Evolutionary conservation across 2,113 vertebrate species (phyloP).

Genomic region (Rynchops niger): DNA sequence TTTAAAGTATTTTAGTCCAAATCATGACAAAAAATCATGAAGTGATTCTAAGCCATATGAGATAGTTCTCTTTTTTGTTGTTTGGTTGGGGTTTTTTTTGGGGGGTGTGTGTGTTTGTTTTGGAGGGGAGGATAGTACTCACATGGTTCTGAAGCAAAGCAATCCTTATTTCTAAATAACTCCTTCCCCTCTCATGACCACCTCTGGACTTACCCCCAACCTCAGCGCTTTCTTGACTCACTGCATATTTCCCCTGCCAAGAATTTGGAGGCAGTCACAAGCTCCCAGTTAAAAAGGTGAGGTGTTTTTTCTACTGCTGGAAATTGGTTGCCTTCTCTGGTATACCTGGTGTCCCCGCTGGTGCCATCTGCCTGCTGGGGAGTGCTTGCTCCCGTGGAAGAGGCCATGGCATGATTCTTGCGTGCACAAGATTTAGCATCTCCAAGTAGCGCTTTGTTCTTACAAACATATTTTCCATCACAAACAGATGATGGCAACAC

Average conservation of each 20-base stretch:
- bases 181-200: not conserved
- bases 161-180: not conserved
- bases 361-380: not conserved
- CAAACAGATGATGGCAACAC: not conserved
- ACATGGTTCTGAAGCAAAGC: not conserved
- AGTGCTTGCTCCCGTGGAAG: not conserved
- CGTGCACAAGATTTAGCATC: too few relatives aligned
- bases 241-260: not conserved
- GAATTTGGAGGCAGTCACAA: not conserved
- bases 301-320: not conserved
- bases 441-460: not conserved
- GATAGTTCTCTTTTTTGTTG: not conserved
- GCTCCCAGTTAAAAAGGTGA: not conserved
- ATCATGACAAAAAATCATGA: not conserved
- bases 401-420: not conserved
- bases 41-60: not conserved
- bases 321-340: not conserved
- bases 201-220: not conserved
- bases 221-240: accelerated
- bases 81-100: not conserved
- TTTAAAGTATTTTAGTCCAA: not conserved
- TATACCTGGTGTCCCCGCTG: not conserved
- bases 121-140: too few relatives aligned
- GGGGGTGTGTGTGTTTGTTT: not conserved
- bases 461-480: not conserved